phyloP scores from a whole-genome alignment of 2,113 vertebrate species.

The Aix galericulata region DNA sequence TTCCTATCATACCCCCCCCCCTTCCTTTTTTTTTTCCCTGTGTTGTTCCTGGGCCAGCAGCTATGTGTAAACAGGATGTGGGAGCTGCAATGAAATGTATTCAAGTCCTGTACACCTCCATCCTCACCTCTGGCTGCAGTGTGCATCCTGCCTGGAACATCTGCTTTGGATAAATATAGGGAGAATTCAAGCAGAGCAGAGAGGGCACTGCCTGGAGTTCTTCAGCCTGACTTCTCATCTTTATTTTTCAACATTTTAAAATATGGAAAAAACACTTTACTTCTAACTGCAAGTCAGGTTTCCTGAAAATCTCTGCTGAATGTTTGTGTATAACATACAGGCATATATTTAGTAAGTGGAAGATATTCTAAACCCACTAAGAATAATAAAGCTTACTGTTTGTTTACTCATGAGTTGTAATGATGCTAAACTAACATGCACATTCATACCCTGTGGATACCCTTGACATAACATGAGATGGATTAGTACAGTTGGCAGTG shows the following conservation, averaged over 20 bases:
- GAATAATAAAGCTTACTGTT: neutral
- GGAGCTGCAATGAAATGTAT: conserved; percentile 32
- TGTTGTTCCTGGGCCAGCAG: conserved; percentile 1
- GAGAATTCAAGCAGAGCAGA: neutral
- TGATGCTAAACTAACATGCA: neutral
- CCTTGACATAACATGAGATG: neutral
- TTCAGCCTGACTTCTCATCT: neutral
- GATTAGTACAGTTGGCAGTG: neutral
- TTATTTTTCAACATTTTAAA: neutral
- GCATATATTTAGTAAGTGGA: neutral
- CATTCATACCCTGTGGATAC: neutral
- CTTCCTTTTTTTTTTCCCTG: neutral
- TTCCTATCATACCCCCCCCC: neutral
- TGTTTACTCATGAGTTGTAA: neutral
- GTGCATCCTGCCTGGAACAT: conserved; percentile 49
- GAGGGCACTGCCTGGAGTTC: neutral
- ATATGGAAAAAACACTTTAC: neutral
- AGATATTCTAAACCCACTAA: neutral
- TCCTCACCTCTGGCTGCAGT: conserved; percentile 49
- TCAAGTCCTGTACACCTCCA: conserved; percentile 36
- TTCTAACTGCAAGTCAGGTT: neutral
- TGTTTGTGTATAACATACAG: neutral
- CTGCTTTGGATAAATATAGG: conserved; percentile 60
- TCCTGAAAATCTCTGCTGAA: neutral
- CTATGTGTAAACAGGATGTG: conserved; percentile 65